Evolutionary conservation across 2,888 invertebrate species (phyloP).

Genomic region (Schrankia costaestrigalis): DNA sequence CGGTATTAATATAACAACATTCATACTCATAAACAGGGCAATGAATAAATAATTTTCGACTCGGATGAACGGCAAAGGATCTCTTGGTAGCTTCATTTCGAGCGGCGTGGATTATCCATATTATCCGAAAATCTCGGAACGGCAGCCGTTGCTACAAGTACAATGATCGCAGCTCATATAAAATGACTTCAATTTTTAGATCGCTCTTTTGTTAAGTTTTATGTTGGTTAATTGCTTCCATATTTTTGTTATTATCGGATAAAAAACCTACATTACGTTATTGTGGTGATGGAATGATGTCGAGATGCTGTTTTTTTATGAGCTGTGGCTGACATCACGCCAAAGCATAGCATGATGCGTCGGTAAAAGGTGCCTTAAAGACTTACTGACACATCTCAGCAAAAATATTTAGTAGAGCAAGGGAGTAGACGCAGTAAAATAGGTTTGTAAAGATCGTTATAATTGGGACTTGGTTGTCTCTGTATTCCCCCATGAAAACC

Average conservation of each 20-base stretch:
- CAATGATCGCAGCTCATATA: constrained; percentile 60
- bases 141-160: constrained; percentile 53
- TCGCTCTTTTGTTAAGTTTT: constrained; percentile 53
- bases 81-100: constrained; percentile 61
- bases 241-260: constrained; percentile 27
- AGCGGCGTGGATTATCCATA: constrained; percentile 70
- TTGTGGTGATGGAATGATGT: too few species aligned
- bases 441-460: too few species aligned
- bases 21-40: constrained; percentile 53
- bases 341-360: too few species aligned
- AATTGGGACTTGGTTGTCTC: too few species aligned
- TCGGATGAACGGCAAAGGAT: constrained; percentile 58
- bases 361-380: too few species aligned
- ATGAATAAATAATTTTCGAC: constrained; percentile 70
- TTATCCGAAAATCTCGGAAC: constrained; percentile 70
- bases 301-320: too few species aligned
- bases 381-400: too few species aligned
- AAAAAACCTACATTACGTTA: too few species aligned
- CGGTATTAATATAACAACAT: constrained; percentile 43
- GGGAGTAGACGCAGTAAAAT: too few species aligned
- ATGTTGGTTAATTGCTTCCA: constrained; percentile 50
- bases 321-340: too few species aligned
- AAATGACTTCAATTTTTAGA: constrained; percentile 62
- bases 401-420: too few species aligned
- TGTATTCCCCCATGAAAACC: too few species aligned